These are phyloP conservation scores for Acipenser transmontanus DNA, from an alignment of 2,797 vertebrate genomes.

Conservation along the genomic window DNA sequence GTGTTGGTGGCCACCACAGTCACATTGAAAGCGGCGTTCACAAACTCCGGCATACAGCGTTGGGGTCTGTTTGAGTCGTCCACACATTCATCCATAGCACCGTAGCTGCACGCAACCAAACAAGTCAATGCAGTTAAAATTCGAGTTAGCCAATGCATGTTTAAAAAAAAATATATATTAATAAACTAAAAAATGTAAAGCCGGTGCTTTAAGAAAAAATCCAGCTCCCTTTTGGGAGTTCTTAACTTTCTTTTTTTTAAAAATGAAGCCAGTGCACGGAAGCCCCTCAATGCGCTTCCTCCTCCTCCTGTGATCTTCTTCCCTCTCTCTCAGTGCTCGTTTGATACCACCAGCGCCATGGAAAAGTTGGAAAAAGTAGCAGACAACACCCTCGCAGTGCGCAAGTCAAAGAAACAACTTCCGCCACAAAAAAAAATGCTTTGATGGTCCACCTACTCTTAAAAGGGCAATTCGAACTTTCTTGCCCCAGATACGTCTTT, in stretches of 20 bases:
- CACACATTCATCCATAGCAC: constrained; percentile 85
- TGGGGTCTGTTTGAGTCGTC: constrained; percentile 65
- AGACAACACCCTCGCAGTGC: constrained; percentile 62
- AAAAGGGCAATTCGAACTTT: constrained; percentile 12
- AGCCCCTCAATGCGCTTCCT: constrained; percentile 7
- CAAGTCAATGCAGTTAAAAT: constrained; percentile 35
- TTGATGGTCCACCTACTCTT: constrained; percentile 31
- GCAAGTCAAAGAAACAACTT: constrained; percentile 49
- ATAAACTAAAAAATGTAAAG: constrained; percentile 6
- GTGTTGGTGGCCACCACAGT: constrained; percentile 92
- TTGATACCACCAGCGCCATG: constrained; percentile 50
- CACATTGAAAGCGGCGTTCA: constrained; percentile 92
- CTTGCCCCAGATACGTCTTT: too few relatives aligned
- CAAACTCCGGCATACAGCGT: constrained; percentile 96
- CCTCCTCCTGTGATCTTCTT: constrained; percentile 9
- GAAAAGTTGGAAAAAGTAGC: constrained; percentile 40
- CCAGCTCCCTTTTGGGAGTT: not conserved
- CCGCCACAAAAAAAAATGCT: constrained; percentile 31
- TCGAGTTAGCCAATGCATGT: constrained; percentile 34
- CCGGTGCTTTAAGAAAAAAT: constrained; percentile 18
- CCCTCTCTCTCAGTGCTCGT: constrained; percentile 34
- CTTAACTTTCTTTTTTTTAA: constrained; percentile 19
- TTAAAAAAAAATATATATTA: constrained; percentile 15
- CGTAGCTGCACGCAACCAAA: constrained; percentile 36
- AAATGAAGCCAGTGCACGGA: constrained; percentile 23